Conservation (phyloP, 2,113 vertebrate genomes). For the Potamarius usumacintae region DNA sequence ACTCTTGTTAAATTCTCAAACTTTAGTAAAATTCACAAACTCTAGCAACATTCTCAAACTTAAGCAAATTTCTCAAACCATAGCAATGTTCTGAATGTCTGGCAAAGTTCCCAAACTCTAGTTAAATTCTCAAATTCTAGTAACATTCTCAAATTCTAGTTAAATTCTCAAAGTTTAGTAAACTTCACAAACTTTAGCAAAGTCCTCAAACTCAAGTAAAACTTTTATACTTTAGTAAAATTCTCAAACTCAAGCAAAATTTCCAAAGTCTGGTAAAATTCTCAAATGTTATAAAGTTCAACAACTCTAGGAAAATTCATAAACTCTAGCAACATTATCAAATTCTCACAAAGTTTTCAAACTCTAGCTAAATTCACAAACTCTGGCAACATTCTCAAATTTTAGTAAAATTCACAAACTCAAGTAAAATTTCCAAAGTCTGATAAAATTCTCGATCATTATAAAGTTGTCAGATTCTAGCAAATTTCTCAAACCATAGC, state of each 20-base stretch:
- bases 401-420: neutral
- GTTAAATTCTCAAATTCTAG: neutral
- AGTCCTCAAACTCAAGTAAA: neutral
- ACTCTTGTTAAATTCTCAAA: neutral
- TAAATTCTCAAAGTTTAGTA: neutral
- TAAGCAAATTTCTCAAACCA: neutral
- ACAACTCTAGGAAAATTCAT: too few relatives aligned
- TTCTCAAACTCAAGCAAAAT: neutral
- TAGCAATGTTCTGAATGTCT: neutral
- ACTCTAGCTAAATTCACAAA: neutral
- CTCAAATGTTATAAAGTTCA: too few relatives aligned
- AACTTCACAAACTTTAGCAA: neutral
- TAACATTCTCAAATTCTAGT: neutral
- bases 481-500: neutral
- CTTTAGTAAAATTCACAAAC: too few relatives aligned
- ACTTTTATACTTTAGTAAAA: neutral
- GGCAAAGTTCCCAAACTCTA: neutral
- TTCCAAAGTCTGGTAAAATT: neutral
- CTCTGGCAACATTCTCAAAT: neutral
- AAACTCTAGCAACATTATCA: neutral
- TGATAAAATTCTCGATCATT: neutral
- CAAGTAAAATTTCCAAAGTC: too few relatives aligned
- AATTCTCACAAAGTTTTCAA: neutral
- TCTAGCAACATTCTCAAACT: neutral
- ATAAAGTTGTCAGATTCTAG: neutral